A percentile compares a stretch with the other conserved stretches of the same genome.
Evolutionary conservation across 2,888 invertebrate genomes (phyloP).

Genomic region (Oasisia sp.): DNA sequence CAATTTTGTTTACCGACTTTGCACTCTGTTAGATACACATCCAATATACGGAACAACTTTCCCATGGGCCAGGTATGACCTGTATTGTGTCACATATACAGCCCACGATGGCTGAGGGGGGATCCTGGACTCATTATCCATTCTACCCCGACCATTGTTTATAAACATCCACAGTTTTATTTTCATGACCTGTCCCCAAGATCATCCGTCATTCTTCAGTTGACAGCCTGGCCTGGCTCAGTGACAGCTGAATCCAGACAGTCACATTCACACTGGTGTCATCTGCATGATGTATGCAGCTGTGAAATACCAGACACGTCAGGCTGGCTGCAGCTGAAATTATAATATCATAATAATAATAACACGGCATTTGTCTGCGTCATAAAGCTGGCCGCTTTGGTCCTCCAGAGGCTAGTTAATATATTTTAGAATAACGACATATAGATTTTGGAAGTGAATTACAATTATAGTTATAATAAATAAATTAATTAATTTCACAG

Average conservation of each 20-base stretch:
- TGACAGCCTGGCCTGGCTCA: neutral
- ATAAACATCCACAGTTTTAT: constrained; percentile 6
- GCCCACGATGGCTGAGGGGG: neutral
- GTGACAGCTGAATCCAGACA: neutral
- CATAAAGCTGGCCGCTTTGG: too few relatives aligned
- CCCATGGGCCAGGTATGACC: neutral
- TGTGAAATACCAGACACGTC: neutral
- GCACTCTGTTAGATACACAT: too few relatives aligned
- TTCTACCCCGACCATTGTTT: neutral
- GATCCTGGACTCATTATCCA: neutral
- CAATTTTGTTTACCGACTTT: too few relatives aligned
- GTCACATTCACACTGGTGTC: neutral
- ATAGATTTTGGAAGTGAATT: too few relatives aligned
- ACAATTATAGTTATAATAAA: too few relatives aligned
- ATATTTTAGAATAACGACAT: too few relatives aligned
- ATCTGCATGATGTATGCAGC: neutral
- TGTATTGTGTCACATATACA: neutral
- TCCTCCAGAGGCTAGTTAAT: too few relatives aligned
- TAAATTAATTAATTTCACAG: too few relatives aligned
- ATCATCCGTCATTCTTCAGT: neutral
- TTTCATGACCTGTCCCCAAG: neutral
- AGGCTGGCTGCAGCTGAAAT: neutral
- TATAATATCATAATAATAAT: neutral
- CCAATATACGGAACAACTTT: too few relatives aligned
- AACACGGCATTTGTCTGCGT: too few relatives aligned